phyloP scores from a whole-genome alignment of 1,140 invertebrate species.

The Papilio machaon region DNA sequence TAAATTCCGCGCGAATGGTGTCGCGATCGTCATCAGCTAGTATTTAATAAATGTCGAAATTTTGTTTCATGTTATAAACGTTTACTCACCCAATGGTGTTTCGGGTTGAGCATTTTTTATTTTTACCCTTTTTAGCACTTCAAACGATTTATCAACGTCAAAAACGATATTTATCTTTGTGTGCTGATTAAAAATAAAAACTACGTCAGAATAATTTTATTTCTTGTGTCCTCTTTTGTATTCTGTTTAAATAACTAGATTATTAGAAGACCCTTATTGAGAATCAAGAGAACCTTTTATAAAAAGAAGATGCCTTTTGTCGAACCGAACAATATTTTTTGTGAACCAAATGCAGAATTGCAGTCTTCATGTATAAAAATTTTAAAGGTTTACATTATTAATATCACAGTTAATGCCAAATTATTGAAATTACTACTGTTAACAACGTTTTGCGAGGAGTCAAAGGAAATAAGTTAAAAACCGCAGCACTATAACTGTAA shows the following conservation, averaged over 20 bases:
- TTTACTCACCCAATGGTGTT: not conserved
- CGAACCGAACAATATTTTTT: too few species aligned
- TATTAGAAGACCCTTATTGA: not conserved
- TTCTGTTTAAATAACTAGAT: not conserved
- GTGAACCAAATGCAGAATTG: too few species aligned
- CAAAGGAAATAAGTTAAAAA: not conserved
- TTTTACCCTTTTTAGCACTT: slow-evolving; percentile 33
- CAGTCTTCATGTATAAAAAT: too few species aligned
- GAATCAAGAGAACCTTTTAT: too few species aligned
- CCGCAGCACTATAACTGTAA: not conserved
- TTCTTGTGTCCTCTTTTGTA: not conserved
- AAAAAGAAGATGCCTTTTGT: too few species aligned
- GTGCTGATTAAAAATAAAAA: slow-evolving; percentile 14
- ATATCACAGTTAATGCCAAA: too few species aligned
- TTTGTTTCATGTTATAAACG: slow-evolving; percentile 28
- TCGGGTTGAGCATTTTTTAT: slow-evolving; percentile 23
- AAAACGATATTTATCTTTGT: slow-evolving; percentile 32
- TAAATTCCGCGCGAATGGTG: too few species aligned
- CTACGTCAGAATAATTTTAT: slow-evolving; percentile 5
- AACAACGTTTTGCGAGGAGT: not conserved
- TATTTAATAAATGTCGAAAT: not conserved
- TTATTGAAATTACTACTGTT: not conserved
- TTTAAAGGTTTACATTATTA: too few species aligned
- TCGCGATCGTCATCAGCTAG: too few species aligned
- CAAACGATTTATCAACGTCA: slow-evolving; percentile 38